These are phyloP conservation scores for Eustalomyia histrio DNA, from an alignment of 2,888 invertebrate genomes.

Conservation along the genomic window DNA sequence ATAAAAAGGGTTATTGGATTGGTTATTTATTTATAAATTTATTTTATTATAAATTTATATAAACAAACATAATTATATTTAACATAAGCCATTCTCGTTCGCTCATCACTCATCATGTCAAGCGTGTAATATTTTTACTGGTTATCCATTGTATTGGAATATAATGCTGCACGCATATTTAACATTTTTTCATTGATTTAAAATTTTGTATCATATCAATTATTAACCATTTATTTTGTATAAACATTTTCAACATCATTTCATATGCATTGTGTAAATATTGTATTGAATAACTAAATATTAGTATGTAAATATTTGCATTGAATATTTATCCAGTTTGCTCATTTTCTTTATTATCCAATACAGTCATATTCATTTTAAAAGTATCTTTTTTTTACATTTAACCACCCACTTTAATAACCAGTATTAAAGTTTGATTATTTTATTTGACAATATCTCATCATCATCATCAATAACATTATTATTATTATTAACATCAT, in stretches of 20 bases:
- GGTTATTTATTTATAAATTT: neutral
- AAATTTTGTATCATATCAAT: conserved; percentile 10
- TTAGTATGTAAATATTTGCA: conserved; percentile 27
- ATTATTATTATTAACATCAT: neutral
- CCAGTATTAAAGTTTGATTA: neutral
- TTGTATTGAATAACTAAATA: conserved; percentile 15
- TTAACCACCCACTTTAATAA: conserved; percentile 4
- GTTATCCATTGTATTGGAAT: neutral
- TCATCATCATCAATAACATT: neutral
- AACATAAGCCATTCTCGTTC: neutral
- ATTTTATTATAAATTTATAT: neutral
- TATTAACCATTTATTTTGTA: neutral
- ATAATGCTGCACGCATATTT: conserved; percentile 1
- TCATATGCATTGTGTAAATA: conserved; percentile 32
- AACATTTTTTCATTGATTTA: conserved; percentile 17
- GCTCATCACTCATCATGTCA: conserved; percentile 37
- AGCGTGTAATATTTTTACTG: conserved; percentile 24
- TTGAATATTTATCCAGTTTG: neutral
- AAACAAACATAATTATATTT: neutral
- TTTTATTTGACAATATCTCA: conserved; percentile 16
- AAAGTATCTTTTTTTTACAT: neutral
- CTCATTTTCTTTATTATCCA: conserved; percentile 9
- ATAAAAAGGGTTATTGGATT: conserved; percentile 11
- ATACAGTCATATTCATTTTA: neutral
- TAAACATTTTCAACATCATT: conserved; percentile 24